phyloP scores from a whole-genome alignment of 2,113 vertebrate species.

The Ctenomys sociabilis region DNA sequence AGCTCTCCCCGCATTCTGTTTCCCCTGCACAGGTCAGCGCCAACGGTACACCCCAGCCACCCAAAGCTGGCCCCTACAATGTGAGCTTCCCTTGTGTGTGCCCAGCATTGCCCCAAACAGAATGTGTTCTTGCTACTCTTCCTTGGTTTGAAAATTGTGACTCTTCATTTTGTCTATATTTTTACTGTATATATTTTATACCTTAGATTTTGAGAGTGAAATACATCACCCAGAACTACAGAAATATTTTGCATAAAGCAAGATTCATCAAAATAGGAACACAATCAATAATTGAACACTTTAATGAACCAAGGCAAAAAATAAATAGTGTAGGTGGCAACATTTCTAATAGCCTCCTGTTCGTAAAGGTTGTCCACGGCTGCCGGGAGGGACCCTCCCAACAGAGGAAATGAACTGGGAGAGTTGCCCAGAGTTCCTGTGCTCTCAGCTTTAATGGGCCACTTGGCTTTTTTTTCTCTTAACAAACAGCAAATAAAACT shows the following conservation, averaged over 20 bases:
- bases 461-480: slow-evolving; percentile 41
- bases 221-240: neutral
- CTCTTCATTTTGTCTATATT: slow-evolving; percentile 1
- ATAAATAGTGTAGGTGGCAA: slow-evolving; percentile 34
- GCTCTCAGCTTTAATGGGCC: neutral
- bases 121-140: neutral
- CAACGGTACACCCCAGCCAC: neutral
- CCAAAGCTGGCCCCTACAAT: neutral
- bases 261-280: neutral
- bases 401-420: neutral
- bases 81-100: neutral
- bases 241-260: slow-evolving; percentile 19
- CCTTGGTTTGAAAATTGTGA: neutral
- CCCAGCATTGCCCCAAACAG: neutral
- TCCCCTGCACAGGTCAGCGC: slow-evolving; percentile 14
- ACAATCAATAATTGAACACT: slow-evolving; percentile 44
- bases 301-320: slow-evolving; percentile 60
- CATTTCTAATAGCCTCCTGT: slow-evolving; percentile 36
- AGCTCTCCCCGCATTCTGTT: slow-evolving; percentile 52
- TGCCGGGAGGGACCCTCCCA: neutral
- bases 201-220: neutral
- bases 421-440: neutral
- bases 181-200: neutral
- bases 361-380: neutral
- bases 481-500: slow-evolving; percentile 54